These are phyloP conservation scores for Sebastolobus altivelis DNA, from an alignment of 2,797 vertebrate species.

Conservation along the genomic window DNA sequence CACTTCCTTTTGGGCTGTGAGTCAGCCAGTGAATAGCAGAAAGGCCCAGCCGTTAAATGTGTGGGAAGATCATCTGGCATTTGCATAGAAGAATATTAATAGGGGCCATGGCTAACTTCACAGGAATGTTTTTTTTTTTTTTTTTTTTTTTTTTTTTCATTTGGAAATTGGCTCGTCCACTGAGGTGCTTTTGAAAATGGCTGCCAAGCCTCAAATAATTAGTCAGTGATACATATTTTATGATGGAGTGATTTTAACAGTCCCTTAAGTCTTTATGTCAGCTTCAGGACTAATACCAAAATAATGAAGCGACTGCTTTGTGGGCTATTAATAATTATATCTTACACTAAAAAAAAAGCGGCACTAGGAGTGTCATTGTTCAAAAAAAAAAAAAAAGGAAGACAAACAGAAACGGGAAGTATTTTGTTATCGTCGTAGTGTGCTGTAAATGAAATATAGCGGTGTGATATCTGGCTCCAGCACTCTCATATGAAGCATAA, in stretches of 20 bases:
- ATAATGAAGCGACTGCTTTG: constrained; percentile 56
- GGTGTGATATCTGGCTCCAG: constrained; percentile 18
- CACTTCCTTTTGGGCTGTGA: constrained; percentile 49
- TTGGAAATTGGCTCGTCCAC: constrained; percentile 67
- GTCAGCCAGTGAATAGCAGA: constrained; percentile 56
- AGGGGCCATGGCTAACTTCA: constrained; percentile 69
- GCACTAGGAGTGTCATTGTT: constrained; percentile 2
- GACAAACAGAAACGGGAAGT: constrained; percentile 11
- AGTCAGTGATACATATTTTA: constrained; percentile 77
- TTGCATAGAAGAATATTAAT: constrained; percentile 70
- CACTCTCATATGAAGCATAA: constrained; percentile 42
- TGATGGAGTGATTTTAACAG: constrained; percentile 59
- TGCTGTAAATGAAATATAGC: constrained; percentile 30
- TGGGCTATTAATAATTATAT: constrained; percentile 50
- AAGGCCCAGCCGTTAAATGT: constrained; percentile 62
- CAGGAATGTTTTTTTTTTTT: constrained; percentile 38
- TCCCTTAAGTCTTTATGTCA: constrained; percentile 66
- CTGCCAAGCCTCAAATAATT: constrained; percentile 80
- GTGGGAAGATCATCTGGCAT: constrained; percentile 76
- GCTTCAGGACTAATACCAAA: constrained; percentile 54
- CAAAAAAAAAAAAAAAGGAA: no score
- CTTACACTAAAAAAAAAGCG: constrained; percentile 10
- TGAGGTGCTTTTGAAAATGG: constrained; percentile 73
- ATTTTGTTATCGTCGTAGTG: constrained; percentile 33
- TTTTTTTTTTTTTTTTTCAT: constrained; percentile 51